Conservation (phyloP, 2,888 invertebrate genomes). For the Coelopa pilipes region DNA sequence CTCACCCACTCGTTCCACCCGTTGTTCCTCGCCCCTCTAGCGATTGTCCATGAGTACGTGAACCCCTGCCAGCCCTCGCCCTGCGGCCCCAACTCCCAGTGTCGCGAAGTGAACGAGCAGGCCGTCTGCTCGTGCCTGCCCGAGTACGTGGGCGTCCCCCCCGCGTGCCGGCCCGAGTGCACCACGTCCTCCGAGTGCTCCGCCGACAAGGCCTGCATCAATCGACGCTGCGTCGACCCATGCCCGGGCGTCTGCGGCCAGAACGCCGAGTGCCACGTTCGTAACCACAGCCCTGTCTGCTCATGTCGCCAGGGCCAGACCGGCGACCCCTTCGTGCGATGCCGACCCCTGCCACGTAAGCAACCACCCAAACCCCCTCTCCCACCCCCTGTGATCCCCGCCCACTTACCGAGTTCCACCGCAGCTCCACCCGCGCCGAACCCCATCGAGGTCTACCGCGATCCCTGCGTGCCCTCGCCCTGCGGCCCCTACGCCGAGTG, state of each 20-base stretch:
- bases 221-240: conserved; percentile 78
- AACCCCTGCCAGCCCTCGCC: conserved; percentile 71
- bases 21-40: conserved; percentile 65
- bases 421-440: conserved; percentile 51
- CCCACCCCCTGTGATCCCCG: neutral
- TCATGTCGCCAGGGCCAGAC: conserved; percentile 74
- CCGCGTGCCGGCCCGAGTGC: conserved; percentile 80
- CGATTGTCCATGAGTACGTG: conserved; percentile 67
- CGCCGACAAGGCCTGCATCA: conserved; percentile 75
- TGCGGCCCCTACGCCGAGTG: conserved; percentile 78
- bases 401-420: neutral
- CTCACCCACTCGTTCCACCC: conserved; percentile 73
- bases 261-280: conserved; percentile 77
- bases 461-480: conserved; percentile 74
- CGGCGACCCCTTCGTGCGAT: conserved; percentile 81
- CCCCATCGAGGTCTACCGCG: conserved; percentile 55
- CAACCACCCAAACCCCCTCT: conserved; percentile 44
- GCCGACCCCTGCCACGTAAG: conserved; percentile 69
- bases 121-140: conserved; percentile 78
- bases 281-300: conserved; percentile 84
- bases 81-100: conserved; percentile 82
- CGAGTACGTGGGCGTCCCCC: conserved; percentile 75
- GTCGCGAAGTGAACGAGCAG: conserved; percentile 75
- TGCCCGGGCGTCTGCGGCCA: conserved; percentile 81
- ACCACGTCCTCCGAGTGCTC: conserved; percentile 78